Conservation (phyloP, 2,113 vertebrate species). For the Coptodon bakossiorum region DNA sequence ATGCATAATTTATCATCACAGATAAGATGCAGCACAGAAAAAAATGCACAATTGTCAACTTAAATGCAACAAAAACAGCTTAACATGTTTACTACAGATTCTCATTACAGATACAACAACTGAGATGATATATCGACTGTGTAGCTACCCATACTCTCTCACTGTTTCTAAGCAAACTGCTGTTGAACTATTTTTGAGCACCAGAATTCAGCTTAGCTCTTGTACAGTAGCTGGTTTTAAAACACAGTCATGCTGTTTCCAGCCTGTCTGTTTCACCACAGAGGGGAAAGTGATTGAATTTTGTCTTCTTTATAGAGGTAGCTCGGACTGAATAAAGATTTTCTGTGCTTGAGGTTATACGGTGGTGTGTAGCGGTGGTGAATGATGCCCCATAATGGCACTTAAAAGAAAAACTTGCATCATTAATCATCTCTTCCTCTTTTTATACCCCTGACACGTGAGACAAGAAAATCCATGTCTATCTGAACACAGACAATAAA, state of each 20-base stretch:
- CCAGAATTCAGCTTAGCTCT: not conserved
- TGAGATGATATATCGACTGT: not conserved
- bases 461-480: constrained; percentile 85
- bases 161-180: not conserved
- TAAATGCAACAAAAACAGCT: not conserved
- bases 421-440: constrained; percentile 82
- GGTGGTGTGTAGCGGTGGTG: constrained; percentile 18
- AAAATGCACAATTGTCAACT: not conserved
- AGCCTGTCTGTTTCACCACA: not conserved
- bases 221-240: constrained; percentile 4
- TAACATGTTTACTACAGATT: not conserved
- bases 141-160: not conserved
- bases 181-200: not conserved
- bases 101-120: not conserved
- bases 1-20: not conserved
- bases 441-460: constrained; percentile 76
- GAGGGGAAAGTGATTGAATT: constrained; percentile 22
- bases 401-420: constrained; percentile 70
- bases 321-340: constrained; percentile 42
- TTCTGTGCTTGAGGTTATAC: constrained; percentile 41
- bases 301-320: constrained; percentile 5
- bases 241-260: constrained; percentile 16
- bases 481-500: constrained; percentile 82
- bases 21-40: not conserved
- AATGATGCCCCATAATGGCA: constrained; percentile 65